phyloP scores from a whole-genome alignment of 2,113 vertebrate species.

The Thamnophis sirtalis region DNA sequence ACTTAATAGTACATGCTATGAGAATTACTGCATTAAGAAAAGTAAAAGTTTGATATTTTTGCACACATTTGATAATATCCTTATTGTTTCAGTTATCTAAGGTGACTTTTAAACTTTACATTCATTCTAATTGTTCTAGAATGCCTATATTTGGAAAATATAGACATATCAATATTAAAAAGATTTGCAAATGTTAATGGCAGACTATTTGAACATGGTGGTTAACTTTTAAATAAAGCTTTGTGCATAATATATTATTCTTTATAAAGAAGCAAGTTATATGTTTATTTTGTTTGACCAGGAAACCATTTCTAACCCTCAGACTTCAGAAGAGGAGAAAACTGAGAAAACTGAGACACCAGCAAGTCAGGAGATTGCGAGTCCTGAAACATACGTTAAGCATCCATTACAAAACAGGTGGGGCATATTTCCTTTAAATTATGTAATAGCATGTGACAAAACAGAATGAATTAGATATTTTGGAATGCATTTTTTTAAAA shows the following conservation, averaged over 20 bases:
- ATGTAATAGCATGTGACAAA: not conserved
- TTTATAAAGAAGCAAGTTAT: not conserved
- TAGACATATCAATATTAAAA: not conserved
- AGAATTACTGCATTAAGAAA: not conserved
- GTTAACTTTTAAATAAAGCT: not conserved
- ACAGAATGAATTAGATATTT: not conserved
- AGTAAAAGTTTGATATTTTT: not conserved
- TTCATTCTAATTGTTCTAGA: not conserved
- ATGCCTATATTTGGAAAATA: not conserved
- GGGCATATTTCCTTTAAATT: conserved; percentile 20
- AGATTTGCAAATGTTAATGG: not conserved
- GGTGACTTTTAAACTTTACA: not conserved
- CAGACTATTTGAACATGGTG: not conserved
- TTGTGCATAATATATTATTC: not conserved
- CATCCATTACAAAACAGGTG: conserved; percentile 97
- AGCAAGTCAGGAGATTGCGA: conserved; percentile 79
- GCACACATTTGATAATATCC: not conserved
- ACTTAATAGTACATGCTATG: not conserved
- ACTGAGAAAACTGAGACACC: conserved; percentile 75
- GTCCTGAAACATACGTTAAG: conserved; percentile 89
- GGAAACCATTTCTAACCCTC: conserved; percentile 82
- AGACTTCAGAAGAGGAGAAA: conserved; percentile 83
- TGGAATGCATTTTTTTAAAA: not conserved
- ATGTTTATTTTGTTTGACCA: conserved; percentile 52
- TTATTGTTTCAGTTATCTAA: not conserved